A percentile compares a stretch with the other conserved stretches of the same genome.
phyloP scores from a whole-genome alignment of 1,140 invertebrate species.

The Dinothrombium tinctorium region DNA sequence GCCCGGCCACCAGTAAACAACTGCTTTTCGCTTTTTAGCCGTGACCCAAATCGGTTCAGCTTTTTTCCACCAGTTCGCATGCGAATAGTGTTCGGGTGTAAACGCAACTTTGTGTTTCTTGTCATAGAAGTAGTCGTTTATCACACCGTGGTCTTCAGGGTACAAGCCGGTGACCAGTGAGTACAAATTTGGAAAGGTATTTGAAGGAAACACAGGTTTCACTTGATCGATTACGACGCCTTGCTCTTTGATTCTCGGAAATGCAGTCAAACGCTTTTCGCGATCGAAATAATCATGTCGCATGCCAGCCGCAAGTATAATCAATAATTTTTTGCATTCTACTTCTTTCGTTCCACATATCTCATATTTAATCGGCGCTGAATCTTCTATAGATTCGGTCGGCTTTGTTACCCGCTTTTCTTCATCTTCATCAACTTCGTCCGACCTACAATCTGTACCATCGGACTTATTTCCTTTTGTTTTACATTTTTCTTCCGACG shows the following conservation, averaged over 20 bases:
- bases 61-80: slow-evolving; percentile 15
- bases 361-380: too few species aligned
- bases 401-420: too few species aligned
- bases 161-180: slow-evolving; percentile 13
- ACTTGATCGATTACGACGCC: slow-evolving; percentile 12
- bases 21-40: slow-evolving; percentile 11
- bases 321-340: slow-evolving; percentile 3
- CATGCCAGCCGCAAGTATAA: slow-evolving; percentile 11
- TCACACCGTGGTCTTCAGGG: slow-evolving; percentile 14
- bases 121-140: slow-evolving; percentile 14
- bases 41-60: slow-evolving; percentile 15
- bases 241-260: slow-evolving; percentile 5
- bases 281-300: slow-evolving; percentile 11
- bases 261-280: slow-evolving; percentile 5
- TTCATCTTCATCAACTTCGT: too few species aligned
- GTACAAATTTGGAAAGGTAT: slow-evolving; percentile 13
- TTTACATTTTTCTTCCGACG: background rate
- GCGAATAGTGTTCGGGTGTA: slow-evolving; percentile 2
- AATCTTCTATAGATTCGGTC: too few species aligned
- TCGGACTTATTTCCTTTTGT: background rate
- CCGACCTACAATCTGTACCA: too few species aligned
- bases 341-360: too few species aligned
- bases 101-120: slow-evolving; percentile 10
- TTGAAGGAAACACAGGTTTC: slow-evolving; percentile 11
- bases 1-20: slow-evolving; percentile 15